These are phyloP conservation scores for Notarius quadriscutis DNA, from an alignment of 2,113 vertebrate species.

Conservation along the genomic window DNA sequence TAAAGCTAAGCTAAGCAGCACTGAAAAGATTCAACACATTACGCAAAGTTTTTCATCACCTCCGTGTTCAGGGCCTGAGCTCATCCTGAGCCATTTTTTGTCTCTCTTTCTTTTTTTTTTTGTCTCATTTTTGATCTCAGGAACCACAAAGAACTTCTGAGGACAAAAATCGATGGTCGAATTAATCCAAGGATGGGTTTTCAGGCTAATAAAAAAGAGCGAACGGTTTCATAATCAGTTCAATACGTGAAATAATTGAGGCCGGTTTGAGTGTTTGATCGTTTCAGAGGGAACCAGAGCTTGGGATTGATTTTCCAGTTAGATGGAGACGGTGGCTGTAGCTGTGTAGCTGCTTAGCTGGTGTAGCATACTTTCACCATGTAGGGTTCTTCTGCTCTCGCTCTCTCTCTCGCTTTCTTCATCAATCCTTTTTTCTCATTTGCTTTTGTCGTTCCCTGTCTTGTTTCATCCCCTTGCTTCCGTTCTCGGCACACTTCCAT, in stretches of 20 bases:
- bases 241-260: constrained; percentile 3
- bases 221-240: neutral
- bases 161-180: neutral
- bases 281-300: neutral
- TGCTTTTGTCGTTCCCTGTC: neutral
- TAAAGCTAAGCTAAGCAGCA: neutral
- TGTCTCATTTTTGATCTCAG: neutral
- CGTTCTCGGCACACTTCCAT: neutral
- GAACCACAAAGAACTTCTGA: neutral
- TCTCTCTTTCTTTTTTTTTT: neutral
- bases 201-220: constrained; percentile 3
- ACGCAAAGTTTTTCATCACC: neutral
- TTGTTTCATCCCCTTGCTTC: neutral
- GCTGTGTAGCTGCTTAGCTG: neutral
- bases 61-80: neutral
- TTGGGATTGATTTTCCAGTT: constrained; percentile 28
- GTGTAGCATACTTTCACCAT: neutral
- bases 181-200: neutral
- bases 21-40: neutral
- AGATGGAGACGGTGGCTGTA: neutral
- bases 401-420: neutral
- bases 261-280: constrained; percentile 4
- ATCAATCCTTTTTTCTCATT: neutral
- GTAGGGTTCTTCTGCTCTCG: neutral
- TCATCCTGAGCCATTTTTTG: neutral